Evolutionary conservation across 2,797 vertebrate genomes (phyloP), one percentile per base, ranked within the genome.

Genomic region (Loriculus beryllinus): DNA sequence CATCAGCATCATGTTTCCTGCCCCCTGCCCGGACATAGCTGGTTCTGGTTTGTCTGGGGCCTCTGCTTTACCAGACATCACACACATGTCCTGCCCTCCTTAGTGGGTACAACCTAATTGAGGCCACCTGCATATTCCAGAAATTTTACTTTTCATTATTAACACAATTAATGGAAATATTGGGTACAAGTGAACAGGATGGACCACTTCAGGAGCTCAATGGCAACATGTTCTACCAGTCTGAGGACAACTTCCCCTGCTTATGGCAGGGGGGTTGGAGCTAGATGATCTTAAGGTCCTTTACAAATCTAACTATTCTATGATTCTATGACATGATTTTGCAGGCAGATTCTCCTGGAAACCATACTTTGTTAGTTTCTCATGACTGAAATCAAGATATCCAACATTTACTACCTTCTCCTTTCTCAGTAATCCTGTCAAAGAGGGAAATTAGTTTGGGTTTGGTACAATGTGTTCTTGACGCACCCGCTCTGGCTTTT

Each of bases 381-480:
- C 63, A 84, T 63, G 63, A 25, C 54, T 82, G 70, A 90, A 92
- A 81, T 91, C 31, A 86, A 94, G 77, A 79, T 59, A 88, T 28
- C 25, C 77, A 92, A n/a, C 23, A 59, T 48, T 51, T 72, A 70
- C 67, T 33, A 57, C 63, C 59, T 82, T 29, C 63, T 17, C 33
- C 39, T 72, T 82, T 82, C 40, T 60, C 59, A 84, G 39, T 84
- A n/a, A 84, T 86, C 40, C 64, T 70, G 13, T 51, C 63, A 79
- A 84, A 86, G 43, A 90, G 13, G 40, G 21, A 94, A 94, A 93
- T 86, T 25, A 95, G 51, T 76, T 86, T 90, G 80, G 57, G 35
- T 39, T 86, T 86, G 63, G 56, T 84, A 96, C 91, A 88, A 18
- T 2, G 1, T 90, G 92, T 86, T 95, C 93, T 48, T 86, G 63